Percentiles rank a stretch among this genome's conserved stretches.
Conservation (phyloP, 2,888 invertebrate genomes). For the Watsonalla cultraria region DNA sequence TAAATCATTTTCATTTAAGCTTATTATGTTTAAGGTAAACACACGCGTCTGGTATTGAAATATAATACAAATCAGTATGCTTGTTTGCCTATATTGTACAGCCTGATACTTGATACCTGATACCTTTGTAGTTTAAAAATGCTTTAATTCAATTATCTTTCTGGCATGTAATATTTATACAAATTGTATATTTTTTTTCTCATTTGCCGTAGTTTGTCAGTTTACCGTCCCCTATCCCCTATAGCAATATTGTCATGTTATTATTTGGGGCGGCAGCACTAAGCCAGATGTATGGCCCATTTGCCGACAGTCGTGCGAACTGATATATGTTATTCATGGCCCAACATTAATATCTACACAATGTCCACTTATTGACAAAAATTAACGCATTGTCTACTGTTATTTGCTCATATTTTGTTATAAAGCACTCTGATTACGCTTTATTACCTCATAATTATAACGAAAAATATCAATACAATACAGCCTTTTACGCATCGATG, state of each 20-base stretch:
- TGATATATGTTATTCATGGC: slow-evolving; percentile 62
- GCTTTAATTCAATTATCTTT: slow-evolving; percentile 13
- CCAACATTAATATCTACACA: slow-evolving; percentile 55
- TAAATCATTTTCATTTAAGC: too few species aligned
- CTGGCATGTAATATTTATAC: neutral
- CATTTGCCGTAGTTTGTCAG: slow-evolving; percentile 2
- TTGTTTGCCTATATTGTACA: too few species aligned
- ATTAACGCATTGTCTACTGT: slow-evolving; percentile 38
- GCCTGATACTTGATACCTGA: too few species aligned
- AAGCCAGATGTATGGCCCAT: slow-evolving; percentile 72
- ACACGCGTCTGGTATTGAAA: too few species aligned
- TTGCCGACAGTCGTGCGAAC: slow-evolving; percentile 61
- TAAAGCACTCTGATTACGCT: neutral
- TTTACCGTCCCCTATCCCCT: slow-evolving; percentile 1
- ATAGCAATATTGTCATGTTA: slow-evolving; percentile 63
- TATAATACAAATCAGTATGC: too few species aligned
- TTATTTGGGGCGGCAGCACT: slow-evolving; percentile 67
- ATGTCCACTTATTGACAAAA: slow-evolving; percentile 54
- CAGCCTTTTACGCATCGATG: too few species aligned
- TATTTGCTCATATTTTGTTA: slow-evolving; percentile 9
- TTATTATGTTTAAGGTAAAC: too few species aligned
- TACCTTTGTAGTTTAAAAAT: too few species aligned
- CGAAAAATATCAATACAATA: too few species aligned
- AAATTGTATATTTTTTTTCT: neutral
- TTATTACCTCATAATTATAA: too few species aligned